Base-by-base conservation (phyloP, 2,797 vertebrate species). In the Acanthornis magna region DNA sequence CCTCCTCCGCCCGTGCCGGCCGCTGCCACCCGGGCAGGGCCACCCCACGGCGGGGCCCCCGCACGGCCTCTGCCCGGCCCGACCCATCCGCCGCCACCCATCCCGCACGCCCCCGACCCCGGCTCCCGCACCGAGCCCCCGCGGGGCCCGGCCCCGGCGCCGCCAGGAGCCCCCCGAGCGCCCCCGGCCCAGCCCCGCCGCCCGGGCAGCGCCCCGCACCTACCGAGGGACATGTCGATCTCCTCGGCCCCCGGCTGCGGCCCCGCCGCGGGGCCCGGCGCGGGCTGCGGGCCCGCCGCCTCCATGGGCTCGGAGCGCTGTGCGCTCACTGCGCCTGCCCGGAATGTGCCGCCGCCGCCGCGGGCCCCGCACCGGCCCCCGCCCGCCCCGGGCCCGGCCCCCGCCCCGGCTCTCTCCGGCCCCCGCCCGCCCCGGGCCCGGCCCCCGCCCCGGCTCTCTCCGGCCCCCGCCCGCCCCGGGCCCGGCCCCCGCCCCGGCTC, bases 201-300 rank as follows among this genome's bases (percentile, higher is more conserved):
- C 32, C 48, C 32, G 19, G 50, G 15, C 43, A 30, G 62, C 11
- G 57, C n/a, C 48, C 63, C 20, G 40, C 47, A 85, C 95, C 79
- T 96, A 97, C 97, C 97, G 82, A 97, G 77, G 36, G 97, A 97
- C 94, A 97, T 91, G 81, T 97, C 97, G 50, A 97, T 96, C 55
- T 94, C 93, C 55, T 95, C 93, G 62, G 63, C 43, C 17, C 34
- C 58, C 42, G 58, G 48, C 57, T 62, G 66, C 81, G 87, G 70
- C 62, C 42, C 89, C 34, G 38, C 43, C 20, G 27, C 32, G 29
- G 78, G 51, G 7, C 30, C 57, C 65, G 71, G 61, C 3, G 7
- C 81, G 30, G 91, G 29, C 32, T 65, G 62, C 67, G 73, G 67
- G 54, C 34, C 81, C 62, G 48, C 57, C 36, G 54, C 68, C 65